Conservation (phyloP, 2,113 vertebrate species). For the Phasianus colchicus region DNA sequence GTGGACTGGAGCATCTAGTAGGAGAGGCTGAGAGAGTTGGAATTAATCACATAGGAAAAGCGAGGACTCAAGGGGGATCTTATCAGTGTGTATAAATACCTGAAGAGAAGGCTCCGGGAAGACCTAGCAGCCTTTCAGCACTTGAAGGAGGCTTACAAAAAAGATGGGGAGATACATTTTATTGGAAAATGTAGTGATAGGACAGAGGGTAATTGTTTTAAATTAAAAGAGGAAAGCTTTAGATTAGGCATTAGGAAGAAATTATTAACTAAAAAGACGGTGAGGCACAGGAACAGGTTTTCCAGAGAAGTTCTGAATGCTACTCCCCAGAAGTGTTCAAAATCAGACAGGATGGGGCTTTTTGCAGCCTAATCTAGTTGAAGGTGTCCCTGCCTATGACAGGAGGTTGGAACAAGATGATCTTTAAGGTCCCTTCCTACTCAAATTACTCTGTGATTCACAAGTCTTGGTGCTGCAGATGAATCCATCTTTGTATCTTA, state of each 20-base stretch:
- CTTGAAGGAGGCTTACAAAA: background rate
- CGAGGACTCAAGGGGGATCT: background rate
- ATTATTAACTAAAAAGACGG: background rate
- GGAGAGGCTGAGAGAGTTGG: background rate
- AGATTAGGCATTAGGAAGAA: background rate
- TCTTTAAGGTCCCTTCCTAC: no score
- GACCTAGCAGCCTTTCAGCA: background rate
- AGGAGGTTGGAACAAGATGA: no score
- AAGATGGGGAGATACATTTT: background rate
- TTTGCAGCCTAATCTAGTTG: background rate
- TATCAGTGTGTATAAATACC: background rate
- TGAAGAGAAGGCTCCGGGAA: background rate
- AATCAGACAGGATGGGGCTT: background rate
- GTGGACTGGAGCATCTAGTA: background rate
- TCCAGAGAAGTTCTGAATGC: background rate
- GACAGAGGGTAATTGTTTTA: background rate
- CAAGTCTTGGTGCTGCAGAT: background rate
- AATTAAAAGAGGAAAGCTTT: background rate
- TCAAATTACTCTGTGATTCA: background rate
- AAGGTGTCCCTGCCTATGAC: background rate
- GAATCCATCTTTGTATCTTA: background rate
- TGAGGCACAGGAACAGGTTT: background rate
- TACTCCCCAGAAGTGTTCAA: background rate
- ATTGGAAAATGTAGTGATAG: background rate
- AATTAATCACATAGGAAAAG: background rate